Evolutionary conservation across 2,888 invertebrate genomes (phyloP), one percentile per base, ranked within the genome.

Genomic region (Alitta virens): DNA sequence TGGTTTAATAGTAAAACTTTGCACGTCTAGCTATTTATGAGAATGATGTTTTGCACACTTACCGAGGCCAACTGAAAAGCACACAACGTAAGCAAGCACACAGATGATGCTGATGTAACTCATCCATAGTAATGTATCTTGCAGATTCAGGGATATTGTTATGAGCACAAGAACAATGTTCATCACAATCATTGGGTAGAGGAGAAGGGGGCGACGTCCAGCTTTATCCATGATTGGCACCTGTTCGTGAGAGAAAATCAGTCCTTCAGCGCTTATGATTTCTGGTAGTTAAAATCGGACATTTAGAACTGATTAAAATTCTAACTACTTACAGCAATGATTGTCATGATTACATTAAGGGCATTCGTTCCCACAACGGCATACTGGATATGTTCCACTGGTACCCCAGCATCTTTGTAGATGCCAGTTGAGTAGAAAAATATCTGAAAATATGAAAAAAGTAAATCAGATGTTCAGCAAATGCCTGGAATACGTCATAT

Each of bases 171-270:
- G 49, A 26, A 63, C 88, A 14, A 90, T 62, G 62, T 88, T 86
- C 91, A 94, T 92, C 56, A 91, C 91, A 9, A 82, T 76, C 78
- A 94, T 90, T 0, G 94, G 94, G 56, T 87, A 82, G 42, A 95
- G 80, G 42, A 93, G 92, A 55, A 97, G 87, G 46, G 95, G 95
- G 73, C 97, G 88, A 68, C 97, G 87, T 64, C 97, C 97, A 68
- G 92, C 91, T 76, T 93, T 89, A 85, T 97, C 97, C 94, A 97
- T 96, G 71, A 97, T 86, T 16, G 95, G 95, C 75, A 97, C 90
- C 67, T 79, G 67, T n/a, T n/a, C n/a, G n/a, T n/a, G n/a, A n/a
- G n/a, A n/a, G n/a, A n/a, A n/a, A n/a, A n/a, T n/a, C n/a, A n/a
- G n/a, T n/a, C n/a, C n/a, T n/a, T n/a, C n/a, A n/a, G n/a, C n/a